phyloP scores from a whole-genome alignment of 2,888 invertebrate genomes.

The Schrankia costaestrigalis region DNA sequence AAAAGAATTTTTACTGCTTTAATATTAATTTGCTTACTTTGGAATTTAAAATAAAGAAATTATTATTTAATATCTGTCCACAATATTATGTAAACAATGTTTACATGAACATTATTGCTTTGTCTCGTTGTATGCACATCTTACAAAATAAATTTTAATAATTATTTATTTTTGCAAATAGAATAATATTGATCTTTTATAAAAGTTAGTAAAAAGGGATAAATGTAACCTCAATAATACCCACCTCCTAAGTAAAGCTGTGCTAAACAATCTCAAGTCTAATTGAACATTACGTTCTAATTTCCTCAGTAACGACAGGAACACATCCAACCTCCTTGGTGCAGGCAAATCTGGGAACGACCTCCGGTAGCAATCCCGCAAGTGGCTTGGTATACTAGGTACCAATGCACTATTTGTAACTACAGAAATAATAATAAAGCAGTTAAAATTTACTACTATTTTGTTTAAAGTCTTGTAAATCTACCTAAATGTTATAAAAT shows the following conservation, averaged over 20 bases:
- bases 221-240: constrained; percentile 7
- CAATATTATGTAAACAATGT: no score
- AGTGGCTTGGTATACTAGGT: constrained; percentile 77
- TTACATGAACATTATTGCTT: no score
- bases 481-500: constrained; percentile 9
- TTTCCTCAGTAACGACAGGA: constrained; percentile 82
- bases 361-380: constrained; percentile 81
- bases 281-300: constrained; percentile 78
- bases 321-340: constrained; percentile 80
- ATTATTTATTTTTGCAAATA: no score
- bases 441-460: background rate
- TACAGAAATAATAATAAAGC: constrained; percentile 20
- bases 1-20: no score
- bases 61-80: no score
- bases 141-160: no score
- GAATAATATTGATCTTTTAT: no score
- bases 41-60: no score
- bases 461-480: background rate
- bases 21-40: no score
- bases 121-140: no score
- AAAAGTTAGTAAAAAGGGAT: no score
- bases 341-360: constrained; percentile 69
- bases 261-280: constrained; percentile 78
- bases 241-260: constrained; percentile 81
- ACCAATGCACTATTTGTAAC: constrained; percentile 50